Evolutionary conservation across 2,888 invertebrate genomes (phyloP).

Genomic region (Iselma pallidipennis): DNA sequence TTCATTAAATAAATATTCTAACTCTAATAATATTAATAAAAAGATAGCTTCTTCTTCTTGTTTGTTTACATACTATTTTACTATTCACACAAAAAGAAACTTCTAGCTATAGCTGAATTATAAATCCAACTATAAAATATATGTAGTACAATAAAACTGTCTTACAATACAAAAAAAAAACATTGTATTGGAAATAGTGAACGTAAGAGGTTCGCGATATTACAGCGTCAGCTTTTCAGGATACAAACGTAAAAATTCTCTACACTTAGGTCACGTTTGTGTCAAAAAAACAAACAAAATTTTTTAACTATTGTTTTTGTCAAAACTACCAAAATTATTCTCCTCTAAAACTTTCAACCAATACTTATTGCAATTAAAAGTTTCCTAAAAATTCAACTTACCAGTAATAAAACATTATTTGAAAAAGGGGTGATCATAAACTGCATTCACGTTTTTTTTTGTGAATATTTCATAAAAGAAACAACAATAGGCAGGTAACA

Average conservation of each 20-base stretch:
- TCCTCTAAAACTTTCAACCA: not conserved
- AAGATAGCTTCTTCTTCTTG: not conserved
- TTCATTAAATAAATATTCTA: not conserved
- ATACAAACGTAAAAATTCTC: not conserved
- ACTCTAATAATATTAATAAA: not conserved
- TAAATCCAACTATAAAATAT: not conserved
- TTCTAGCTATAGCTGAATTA: not conserved
- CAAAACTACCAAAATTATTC: not conserved
- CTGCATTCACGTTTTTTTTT: no score
- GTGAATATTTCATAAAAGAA: not conserved
- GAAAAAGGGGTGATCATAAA: no score
- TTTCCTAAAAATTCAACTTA: no score
- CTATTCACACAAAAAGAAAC: not conserved
- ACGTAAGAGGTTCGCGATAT: not conserved
- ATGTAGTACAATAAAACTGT: not conserved
- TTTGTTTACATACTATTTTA: not conserved
- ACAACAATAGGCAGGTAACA: not conserved
- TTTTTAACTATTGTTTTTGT: not conserved
- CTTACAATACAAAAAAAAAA: not conserved
- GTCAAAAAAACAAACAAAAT: not conserved
- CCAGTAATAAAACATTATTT: no score
- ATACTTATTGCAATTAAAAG: no score
- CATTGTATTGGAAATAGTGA: not conserved
- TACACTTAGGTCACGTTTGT: not conserved
- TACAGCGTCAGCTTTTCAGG: not conserved